Evolutionary conservation across 2,113 vertebrate species (phyloP), one percentile per base, ranked within the genome.

Genomic region (Equus przewalskii): DNA sequence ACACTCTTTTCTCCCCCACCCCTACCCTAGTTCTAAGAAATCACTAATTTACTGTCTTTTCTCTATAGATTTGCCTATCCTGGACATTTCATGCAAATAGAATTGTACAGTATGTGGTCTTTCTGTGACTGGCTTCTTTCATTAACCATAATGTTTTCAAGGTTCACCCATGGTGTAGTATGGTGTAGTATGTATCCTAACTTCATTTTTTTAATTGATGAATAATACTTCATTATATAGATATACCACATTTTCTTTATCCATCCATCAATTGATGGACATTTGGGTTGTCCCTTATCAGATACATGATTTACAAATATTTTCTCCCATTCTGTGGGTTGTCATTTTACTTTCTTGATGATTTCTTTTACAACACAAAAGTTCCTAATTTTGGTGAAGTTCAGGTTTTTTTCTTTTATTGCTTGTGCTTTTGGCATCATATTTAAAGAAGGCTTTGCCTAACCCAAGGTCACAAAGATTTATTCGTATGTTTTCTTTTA

Each of bases 401-500:
- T 9, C 2, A 13, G 24, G 36, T 56, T 78, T 54, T 82, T 67
- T 89, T 51, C 22, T 60, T 30, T 70, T 90, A 22, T 65, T 76
- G 13, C 26, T 80, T 86, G 14, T 85, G 21, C 7, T 87, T 72
- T 94, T 72, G 36, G 7, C 83, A 22, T 86, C 7, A 10, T 87
- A 72, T 41, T 9, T 83, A 65, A 87, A 58, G 12, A 72, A 44
- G 8, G 2, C 11, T 85, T 67, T 89, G 8, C 62, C 41, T 75
- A 67, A 65, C 26, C 75, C 9, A 89, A 44, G 19, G 12, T 91
- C 46, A 58, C n/a, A 69, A 80, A 85, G 4, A 76, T 49, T 64
- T 76, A 67, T 82, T 96, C n/a, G 22, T 75, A 24, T 79, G 22
- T 95, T 92, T 93, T 85, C 33, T 80, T 60, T 81, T 58, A 81